Base-by-base conservation (phyloP, 2,113 vertebrate species). In the Miniopterus natalensis region DNA sequence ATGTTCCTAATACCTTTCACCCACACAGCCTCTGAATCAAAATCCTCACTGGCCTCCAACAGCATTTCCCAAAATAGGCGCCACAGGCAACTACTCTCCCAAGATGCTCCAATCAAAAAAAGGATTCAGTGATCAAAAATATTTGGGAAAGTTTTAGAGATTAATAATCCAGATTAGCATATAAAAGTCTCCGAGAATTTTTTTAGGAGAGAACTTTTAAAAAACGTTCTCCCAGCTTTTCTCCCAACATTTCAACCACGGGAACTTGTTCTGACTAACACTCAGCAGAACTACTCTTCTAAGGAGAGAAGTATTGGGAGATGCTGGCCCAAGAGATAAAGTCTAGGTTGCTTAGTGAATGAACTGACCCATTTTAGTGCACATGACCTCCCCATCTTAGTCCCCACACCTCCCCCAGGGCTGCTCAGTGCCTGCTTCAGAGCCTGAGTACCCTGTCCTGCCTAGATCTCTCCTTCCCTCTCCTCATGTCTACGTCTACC, bases 91-190 rank as follows among this genome's bases (percentile, higher is more conserved):
- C 20, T 15, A 40, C 8, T 29, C 3, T 77, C 2, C 3, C 12
- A 84, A 51, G 36, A 73, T 55, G 27, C 13, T 73, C 25, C 18
- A 78, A 27, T 61, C 78, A 65, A 65, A 92, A 92, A 87, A 78
- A 45, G n/a, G 17, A 77, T 63, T 81, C 3, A 57, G 42, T 1
- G 0, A 51, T 70, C 9, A 70, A 74, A 75, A 75, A 45, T 88
- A 71, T 70, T 89, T 8, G 36, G 53, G 25, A 49, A 79, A 70
- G 2, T 29, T n/a, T 47, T 70, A 65, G 36, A 47, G 45, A 63
- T 36, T 61, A 74, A 40, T 27, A 74, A 40, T 40, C 21, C 2
- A 85, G 25, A 47, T 81, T 75, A 75, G 15, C 3, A 1, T 75
- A 75, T 47, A 74, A 74, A 66, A 88, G 27, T 1, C 25, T 83